Evolutionary conservation across 1,140 invertebrate species (phyloP), one percentile per base, ranked within the genome.

Genomic region (Caenorhabditis tropicalis): DNA sequence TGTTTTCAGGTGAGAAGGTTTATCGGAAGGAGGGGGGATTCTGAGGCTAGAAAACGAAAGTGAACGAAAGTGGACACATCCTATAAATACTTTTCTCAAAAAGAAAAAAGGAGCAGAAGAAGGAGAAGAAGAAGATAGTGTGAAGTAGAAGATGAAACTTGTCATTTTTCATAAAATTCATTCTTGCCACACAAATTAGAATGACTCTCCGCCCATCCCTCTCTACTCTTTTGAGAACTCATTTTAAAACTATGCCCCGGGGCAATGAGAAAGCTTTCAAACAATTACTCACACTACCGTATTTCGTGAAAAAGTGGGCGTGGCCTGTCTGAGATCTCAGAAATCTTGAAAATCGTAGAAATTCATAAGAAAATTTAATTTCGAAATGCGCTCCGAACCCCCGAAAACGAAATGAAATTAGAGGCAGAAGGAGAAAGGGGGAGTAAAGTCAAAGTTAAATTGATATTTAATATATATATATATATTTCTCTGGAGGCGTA

Each of bases 141-240:
- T n/a, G 53, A 9, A 58, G n/a, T n/a, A n/a, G 53, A 58, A 51
- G n/a, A 65, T 33, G 21, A 74, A 74, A 74, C 33, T 74, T 74
- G 65, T 74, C 65, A 74, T 74, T 74, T 74, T 74, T 74, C 65
- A 74, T 74, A 43, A 43, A 74, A 74, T 74, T 74, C 43, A 33
- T 27, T 56, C 5, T 2, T 7, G 7, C 53, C 15, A 27, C 53
- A 5, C 15, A 56, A 56, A 27, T 56, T 51, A 51, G 48, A 19
- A 19, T 51, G 19, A 19, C 43, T 46, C 43, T 46, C 16, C n/a
- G n/a, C n/a, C n/a, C n/a, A n/a, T n/a, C n/a, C n/a, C n/a, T n/a
- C n/a, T n/a, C n/a, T n/a, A n/a, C n/a, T n/a, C n/a, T n/a, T n/a
- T n/a, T n/a, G n/a, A n/a, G n/a, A n/a, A n/a, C n/a, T n/a, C n/a